Conservation (phyloP, 92 coral and sea anemone species). For the Zoanthus sociatus region DNA sequence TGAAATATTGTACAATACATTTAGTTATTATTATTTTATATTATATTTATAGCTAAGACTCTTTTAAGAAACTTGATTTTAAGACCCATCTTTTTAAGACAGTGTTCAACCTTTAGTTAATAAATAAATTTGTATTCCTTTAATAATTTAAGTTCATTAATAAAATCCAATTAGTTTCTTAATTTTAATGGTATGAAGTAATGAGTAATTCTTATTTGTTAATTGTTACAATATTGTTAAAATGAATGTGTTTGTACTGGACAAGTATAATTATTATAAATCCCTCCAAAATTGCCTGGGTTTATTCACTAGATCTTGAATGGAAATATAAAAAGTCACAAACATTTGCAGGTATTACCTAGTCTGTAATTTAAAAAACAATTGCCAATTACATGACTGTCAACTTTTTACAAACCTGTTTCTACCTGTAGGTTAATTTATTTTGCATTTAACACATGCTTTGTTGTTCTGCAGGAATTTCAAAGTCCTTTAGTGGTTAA, state of each 20-base stretch:
- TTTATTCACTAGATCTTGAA: background rate
- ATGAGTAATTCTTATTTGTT: background rate
- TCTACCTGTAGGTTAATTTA: background rate
- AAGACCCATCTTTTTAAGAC: background rate
- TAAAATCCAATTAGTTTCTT: background rate
- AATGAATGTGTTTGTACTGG: background rate
- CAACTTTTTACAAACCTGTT: slow-evolving; percentile 3
- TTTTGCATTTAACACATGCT: background rate
- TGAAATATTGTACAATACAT: background rate
- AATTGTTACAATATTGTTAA: background rate
- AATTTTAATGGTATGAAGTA: background rate
- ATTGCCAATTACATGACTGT: background rate
- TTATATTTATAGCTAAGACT: background rate
- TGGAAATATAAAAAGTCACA: background rate
- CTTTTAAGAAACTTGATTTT: background rate
- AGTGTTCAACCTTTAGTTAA: background rate
- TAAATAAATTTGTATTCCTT: background rate
- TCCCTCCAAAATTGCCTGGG: background rate
- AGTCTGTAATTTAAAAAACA: background rate
- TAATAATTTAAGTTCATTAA: background rate
- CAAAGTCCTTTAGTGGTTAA: background rate
- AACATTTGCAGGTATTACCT: background rate
- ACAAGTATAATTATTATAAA: background rate
- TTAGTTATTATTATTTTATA: background rate
- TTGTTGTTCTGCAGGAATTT: background rate